Evolutionary conservation across 64 coral and sea anemone species (phyloP), one percentile per base, ranked within the genome.

Genomic region (Anthopleura sola): DNA sequence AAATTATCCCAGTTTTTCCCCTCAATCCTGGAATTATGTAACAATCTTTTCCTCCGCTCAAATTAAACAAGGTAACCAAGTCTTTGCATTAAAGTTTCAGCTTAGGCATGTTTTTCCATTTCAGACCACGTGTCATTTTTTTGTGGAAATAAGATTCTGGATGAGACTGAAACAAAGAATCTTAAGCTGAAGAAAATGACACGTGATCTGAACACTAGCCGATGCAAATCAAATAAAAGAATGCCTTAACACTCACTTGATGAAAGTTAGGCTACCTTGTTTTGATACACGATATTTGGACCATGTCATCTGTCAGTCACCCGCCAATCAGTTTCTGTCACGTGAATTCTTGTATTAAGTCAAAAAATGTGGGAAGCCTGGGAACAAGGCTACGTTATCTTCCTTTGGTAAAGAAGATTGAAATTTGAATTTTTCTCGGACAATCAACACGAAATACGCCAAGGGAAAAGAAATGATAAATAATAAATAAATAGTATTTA

Each of bases 351-450:
- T 29, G 23, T 20, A 56, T 3, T 19, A 14, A 56, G 60, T 66
- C n/a, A 24, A 66, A 66, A 5, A 66, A 66, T 66, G 60, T 66
- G 60, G 60, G 60, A 66, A 66, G 60, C 60, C 60, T 66, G 60
- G 60, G 60, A 66, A 66, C 23, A 66, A 26, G 60, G 60, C 60
- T 66, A 66, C 60, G 23, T 31, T n/a, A n/a, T 28, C n/a, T n/a
- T 28, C 23, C 23, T 66, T 66, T 66, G 60, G n/a, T n/a, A n/a
- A 44, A 44, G 40, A 1, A 44, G 4, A 44, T 9, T 66, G 26
- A 66, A 66, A 24, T 7, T 1, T 10, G 6, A 10, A 1, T 26
- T 26, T 66, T 24, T 66, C 24, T n/a, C 5, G 24, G 24, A 66
- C 60, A 44, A 44, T 44, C 9, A 44, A 44, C 40, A 44, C 40